Evolutionary conservation across 2,113 vertebrate genomes (phyloP), one percentile per base, ranked within the genome.

Genomic region (Halichoeres trimaculatus): DNA sequence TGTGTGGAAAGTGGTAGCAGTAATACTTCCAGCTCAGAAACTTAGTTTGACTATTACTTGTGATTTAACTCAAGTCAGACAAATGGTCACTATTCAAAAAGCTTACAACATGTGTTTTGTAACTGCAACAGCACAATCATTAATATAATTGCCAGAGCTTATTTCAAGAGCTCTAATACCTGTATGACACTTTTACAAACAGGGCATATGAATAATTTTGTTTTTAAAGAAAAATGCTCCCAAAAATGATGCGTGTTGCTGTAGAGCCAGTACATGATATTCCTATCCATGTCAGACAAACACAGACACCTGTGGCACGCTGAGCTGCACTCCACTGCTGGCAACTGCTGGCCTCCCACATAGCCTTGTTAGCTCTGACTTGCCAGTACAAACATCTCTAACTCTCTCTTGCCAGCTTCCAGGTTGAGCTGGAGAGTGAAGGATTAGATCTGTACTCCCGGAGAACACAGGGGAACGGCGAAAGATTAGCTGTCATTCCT

Each of bases 401-500:
- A 61, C 47, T 65, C 30, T 65, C 23, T 36, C n/a, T 67, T 0
- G 0, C 22, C 35, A 10, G 16, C 51, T 63, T 80, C 52, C 64
- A 50, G 75, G 72, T 66, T 17, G 22, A 77, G 24, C 50, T 41
- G 35, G 62, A 52, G 20, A 40, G 45, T 71, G 57, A 74, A n/a
- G 73, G 58, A 83, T 83, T 83, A 59, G 48, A 78, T 80, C 47
- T 74, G 24, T 55, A 8, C 60, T 40, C 62, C 55, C 17, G 19
- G 30, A 47, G 50, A 58, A 67, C 53, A 84, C 48, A 71, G 20
- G 48, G 43, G 47, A 67, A 78, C 47, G 54, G 40, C 61, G 45
- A 84, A 80, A 77, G 66, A 88, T 82, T 75, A 82, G 50, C 69
- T 82, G 83, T 73, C 78, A 82, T 79, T 70, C 50, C 54, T 74